phyloP scores from a whole-genome alignment of 2,888 invertebrate genomes.

The Yponomeuta malinellus region DNA sequence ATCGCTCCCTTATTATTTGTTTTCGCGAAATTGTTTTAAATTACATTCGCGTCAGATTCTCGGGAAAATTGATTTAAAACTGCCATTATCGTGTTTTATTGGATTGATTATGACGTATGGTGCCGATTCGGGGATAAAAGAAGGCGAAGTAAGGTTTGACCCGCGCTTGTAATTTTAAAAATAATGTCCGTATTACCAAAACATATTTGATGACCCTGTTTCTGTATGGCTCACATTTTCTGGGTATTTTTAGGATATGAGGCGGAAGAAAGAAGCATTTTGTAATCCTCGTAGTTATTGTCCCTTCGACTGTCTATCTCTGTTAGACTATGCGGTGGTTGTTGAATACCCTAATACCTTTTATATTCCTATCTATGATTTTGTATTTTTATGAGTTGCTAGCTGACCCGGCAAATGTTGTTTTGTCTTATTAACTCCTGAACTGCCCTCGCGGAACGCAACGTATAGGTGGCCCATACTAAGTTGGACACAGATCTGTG shows the following conservation, averaged over 20 bases:
- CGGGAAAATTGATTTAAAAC: not conserved
- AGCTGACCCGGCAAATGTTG: too few species aligned
- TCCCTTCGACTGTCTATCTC: too few species aligned
- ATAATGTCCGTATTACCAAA: constrained; percentile 10
- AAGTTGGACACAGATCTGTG: too few species aligned
- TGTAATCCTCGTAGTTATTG: too few species aligned
- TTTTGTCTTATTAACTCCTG: too few species aligned
- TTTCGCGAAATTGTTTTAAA: not conserved
- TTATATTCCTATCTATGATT: too few species aligned
- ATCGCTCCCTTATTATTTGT: constrained; percentile 1
- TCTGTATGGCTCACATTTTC: not conserved
- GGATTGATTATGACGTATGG: constrained; percentile 4
- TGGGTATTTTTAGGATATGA: not conserved
- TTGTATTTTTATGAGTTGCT: too few species aligned
- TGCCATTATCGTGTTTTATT: not conserved
- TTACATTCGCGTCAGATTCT: not conserved
- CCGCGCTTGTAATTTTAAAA: constrained; percentile 5
- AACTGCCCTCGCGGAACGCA: too few species aligned
- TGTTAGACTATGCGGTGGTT: too few species aligned
- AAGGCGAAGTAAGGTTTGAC: not conserved
- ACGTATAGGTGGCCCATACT: too few species aligned
- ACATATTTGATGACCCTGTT: constrained; percentile 11
- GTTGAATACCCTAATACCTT: too few species aligned
- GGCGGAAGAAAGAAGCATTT: too few species aligned
- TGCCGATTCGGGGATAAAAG: not conserved